A percentile compares a stretch with the other conserved stretches of the same genome.
phyloP scores from a whole-genome alignment of 2,797 vertebrate genomes.

The Sebastes oblongus region DNA sequence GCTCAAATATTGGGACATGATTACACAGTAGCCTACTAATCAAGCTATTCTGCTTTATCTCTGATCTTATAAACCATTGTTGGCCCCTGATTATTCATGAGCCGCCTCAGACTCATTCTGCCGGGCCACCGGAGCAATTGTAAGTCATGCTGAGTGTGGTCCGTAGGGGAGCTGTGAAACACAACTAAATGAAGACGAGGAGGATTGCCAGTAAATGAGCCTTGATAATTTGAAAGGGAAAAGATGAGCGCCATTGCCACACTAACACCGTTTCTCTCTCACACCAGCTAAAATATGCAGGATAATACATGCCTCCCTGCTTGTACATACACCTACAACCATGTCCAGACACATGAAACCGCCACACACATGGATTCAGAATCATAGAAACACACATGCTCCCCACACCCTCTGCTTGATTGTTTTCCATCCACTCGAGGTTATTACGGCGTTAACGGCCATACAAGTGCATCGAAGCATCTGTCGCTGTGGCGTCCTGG shows the following conservation, averaged over 20 bases:
- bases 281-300: slow-evolving; percentile 22
- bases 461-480: slow-evolving; percentile 8
- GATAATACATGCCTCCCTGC: not conserved
- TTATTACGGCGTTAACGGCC: slow-evolving; percentile 12
- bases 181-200: slow-evolving; percentile 52
- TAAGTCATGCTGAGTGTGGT: slow-evolving; percentile 45
- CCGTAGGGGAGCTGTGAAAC: slow-evolving; percentile 61
- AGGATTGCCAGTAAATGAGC: slow-evolving; percentile 50
- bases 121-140: slow-evolving; percentile 44
- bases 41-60: slow-evolving; percentile 38
- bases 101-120: slow-evolving; percentile 37
- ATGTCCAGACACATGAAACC: not conserved
- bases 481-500: not conserved
- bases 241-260: slow-evolving; percentile 1
- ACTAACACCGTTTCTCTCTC: not conserved
- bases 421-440: slow-evolving; percentile 27
- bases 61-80: slow-evolving; percentile 34
- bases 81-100: slow-evolving; percentile 59
- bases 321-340: not conserved
- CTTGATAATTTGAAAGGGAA: slow-evolving; percentile 35
- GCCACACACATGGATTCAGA: not conserved
- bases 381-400: not conserved
- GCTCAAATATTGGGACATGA: slow-evolving; percentile 38
- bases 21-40: slow-evolving; percentile 38
- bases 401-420: not conserved